These are phyloP conservation scores for Bellardia bayeri DNA, from an alignment of 2,888 invertebrate species.

Conservation along the genomic window DNA sequence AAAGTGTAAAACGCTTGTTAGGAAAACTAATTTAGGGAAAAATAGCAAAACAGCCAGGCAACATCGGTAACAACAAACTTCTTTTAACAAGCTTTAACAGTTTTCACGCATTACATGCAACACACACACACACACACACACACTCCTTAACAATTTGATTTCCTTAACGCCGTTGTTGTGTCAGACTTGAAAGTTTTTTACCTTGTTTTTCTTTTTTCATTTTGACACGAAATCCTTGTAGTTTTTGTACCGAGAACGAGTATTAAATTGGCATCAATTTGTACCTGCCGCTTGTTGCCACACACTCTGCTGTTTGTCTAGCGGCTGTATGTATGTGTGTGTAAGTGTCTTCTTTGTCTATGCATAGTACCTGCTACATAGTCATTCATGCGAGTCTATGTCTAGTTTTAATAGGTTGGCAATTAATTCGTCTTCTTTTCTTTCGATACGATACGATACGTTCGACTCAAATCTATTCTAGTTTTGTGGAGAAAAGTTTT, in stretches of 20 bases:
- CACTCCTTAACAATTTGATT: background rate
- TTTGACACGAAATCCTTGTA: constrained; percentile 36
- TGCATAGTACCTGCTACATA: constrained; percentile 23
- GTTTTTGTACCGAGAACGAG: constrained; percentile 28
- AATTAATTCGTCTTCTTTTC: constrained; percentile 68
- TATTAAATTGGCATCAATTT: constrained; percentile 70
- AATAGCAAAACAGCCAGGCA: constrained; percentile 40
- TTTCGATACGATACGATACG: constrained; percentile 46
- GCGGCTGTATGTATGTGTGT: background rate
- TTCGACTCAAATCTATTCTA: constrained; percentile 39
- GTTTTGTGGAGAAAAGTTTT: constrained; percentile 33
- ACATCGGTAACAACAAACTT: constrained; percentile 10
- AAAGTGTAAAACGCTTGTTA: constrained; percentile 43
- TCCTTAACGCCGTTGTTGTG: constrained; percentile 21
- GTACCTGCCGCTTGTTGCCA: constrained; percentile 59
- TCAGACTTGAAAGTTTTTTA: constrained; percentile 51
- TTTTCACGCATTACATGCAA: constrained; percentile 62
- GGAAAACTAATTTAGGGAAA: constrained; percentile 52
- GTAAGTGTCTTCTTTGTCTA: constrained; percentile 3
- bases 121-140: background rate
- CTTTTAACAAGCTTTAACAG: constrained; percentile 36
- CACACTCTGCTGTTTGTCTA: constrained; percentile 37
- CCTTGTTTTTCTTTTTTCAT: background rate
- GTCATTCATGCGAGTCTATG: constrained; percentile 54
- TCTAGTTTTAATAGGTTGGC: constrained; percentile 67